phyloP scores from a whole-genome alignment of 2,888 invertebrate species.

The Apamea monoglypha region DNA sequence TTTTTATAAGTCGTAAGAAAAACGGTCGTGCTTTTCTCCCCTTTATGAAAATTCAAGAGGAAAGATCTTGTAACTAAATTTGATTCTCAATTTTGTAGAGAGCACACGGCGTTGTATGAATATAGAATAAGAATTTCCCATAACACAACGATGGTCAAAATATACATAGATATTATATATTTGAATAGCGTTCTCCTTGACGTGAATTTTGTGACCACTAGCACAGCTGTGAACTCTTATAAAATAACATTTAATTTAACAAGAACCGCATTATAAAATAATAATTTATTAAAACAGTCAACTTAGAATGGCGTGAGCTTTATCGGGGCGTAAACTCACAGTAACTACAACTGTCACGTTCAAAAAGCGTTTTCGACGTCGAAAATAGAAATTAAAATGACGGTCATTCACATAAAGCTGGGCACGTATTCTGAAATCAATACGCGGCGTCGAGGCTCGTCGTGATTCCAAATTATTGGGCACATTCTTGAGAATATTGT shows the following conservation, averaged over 20 bases:
- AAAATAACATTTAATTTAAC: conserved; percentile 46
- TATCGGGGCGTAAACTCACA: conserved; percentile 59
- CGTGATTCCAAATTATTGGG: conserved; percentile 68
- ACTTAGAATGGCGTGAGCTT: conserved; percentile 46
- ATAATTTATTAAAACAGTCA: conserved; percentile 58
- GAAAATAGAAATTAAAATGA: conserved; percentile 76
- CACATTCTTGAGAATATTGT: conserved; percentile 76
- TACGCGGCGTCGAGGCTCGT: conserved; percentile 66
- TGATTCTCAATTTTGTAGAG: conserved; percentile 49
- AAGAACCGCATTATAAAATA: conserved; percentile 34
- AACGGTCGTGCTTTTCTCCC: conserved; percentile 48
- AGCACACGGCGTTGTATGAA: conserved; percentile 20
- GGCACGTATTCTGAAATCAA: conserved; percentile 75
- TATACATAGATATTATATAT: conserved; percentile 30
- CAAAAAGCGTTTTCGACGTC: conserved; percentile 66
- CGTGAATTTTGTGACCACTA: conserved; percentile 18
- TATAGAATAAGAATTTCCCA: conserved; percentile 35
- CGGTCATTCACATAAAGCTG: conserved; percentile 70
- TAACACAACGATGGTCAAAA: conserved; percentile 38
- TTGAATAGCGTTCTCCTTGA: conserved; percentile 19
- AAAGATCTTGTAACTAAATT: conserved; percentile 41
- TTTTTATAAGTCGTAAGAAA: conserved; percentile 56
- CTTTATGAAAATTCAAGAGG: conserved; percentile 39
- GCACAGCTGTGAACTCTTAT: background rate
- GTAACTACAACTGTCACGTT: conserved; percentile 72